Evolutionary conservation across 2,113 vertebrate species (phyloP), one percentile per base, ranked within the genome.

Genomic region (Proteles cristata): DNA sequence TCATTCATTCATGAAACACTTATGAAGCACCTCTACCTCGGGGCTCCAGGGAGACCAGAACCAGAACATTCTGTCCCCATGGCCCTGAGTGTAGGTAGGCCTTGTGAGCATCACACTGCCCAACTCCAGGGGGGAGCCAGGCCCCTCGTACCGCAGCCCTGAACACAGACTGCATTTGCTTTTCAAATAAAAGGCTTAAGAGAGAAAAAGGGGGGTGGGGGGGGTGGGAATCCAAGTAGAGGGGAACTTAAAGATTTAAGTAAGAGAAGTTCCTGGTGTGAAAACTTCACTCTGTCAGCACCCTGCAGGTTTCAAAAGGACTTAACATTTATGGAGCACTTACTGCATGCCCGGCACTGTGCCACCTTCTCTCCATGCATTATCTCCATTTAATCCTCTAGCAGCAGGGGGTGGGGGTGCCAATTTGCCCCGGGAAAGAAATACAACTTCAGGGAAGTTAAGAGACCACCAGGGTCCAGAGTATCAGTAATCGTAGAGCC

Each of bases 341-440:
- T 35, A 35, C 58, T n/a, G 71, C 0, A 3, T 0, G 26, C 55
- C 5, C 3, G 14, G 17, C 48, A 12, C 2, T 5, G 6, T 17
- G 53, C 65, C 11, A 16, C 87, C 73, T 35, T 61, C 66, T 28
- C 9, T 8, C 39, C 31, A 7, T 2, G 0, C 43, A 43, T 17
- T 14, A 4, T 19, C 65, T 55, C 65, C 55, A 31, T 6, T 5
- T 25, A 3, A n/a, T 6, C 53, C 71, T 65, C 79, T 23, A 23
- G 21, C 17, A 5, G 53, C 4, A 2, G 16, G 53, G 4, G 4
- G 1, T 28, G 0, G 1, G 68, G 48, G 3, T 33, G 87, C 50
- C 43, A 19, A 45, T 31, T 1, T 39, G 69, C 65, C 65, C 35
- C n/a, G 58, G n/a, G 58, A 85, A 14, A 68, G 61, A 77, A 48